Evolutionary conservation across 2,113 vertebrate genomes (phyloP), one percentile per base, ranked within the genome.

Genomic region (Serinus canaria): DNA sequence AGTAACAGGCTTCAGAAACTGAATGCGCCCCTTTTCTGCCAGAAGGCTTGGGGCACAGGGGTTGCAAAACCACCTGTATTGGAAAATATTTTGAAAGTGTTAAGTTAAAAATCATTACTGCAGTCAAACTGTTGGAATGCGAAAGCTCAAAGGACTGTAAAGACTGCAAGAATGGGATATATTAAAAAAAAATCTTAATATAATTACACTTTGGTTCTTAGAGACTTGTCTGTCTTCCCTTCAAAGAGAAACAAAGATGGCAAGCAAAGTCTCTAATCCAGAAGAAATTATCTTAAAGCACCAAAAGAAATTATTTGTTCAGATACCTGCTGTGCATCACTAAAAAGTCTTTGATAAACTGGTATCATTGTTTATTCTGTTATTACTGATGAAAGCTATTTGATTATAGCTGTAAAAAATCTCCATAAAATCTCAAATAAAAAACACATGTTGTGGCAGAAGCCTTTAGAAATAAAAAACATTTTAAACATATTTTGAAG

Each of bases 331-430:
- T 95, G 89, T 87, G 64, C 22, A 78, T 39, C 64, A 59, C 59
- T 94, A 72, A 94, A 81, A 90, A 59, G 47, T 23, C 89, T 90
- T 89, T 94, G 92, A 96, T 94, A 95, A 92, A 93, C 68, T 89
- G 52, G 64, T 87, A 95, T 96, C 80, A 78, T 87, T 95, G 95
- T 94, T 96, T 97, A 86, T 92, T 92, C 76, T 59, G 6, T 92
- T 83, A 97, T 95, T 95, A 80, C 80, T 92, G 95, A 93, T 97
- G 96, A 97, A 96, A 97, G 89, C 86, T 91, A 87, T 93, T 97
- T 91, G 91, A 94, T 91, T 94, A 64, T 87, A 92, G 83, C 91
- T 84, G 86, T 95, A 94, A 94, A 96, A 96, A 92, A 78, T 39
- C 60, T 64, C 92, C 75, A 72, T 94, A 95, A 96, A 94, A 64